Evolutionary conservation across 2,797 vertebrate genomes (phyloP), one percentile per base, ranked within the genome.

Genomic region (Discoglossus pictus): DNA sequence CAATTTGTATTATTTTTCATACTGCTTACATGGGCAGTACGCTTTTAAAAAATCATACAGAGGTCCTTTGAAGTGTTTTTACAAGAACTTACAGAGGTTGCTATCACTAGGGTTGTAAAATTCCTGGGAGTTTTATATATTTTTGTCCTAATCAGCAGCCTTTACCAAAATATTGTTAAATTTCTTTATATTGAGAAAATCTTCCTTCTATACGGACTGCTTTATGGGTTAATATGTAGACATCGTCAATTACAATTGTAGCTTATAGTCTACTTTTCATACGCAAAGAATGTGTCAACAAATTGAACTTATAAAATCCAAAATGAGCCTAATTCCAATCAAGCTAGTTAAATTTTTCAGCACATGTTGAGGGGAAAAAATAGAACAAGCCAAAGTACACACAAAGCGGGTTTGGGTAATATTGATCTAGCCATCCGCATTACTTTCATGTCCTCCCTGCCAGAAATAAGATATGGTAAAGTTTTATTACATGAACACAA

Each of bases 401-500:
- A 63, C 20, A 61, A 35, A 25, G 51, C 25, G 38, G 25, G 47
- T 68, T 53, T 61, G 38, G 23, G 31, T 31, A 50, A 46, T 63
- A 63, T 36, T 35, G 60, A 58, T 64, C 68, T 60, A 71, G 11
- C 34, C 24, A 48, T 47, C 50, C 67, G 6, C 13, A 34, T 42
- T 4, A 51, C 24, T 31, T 62, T 50, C 65, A 43, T 31, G 36
- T 20, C 51, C 43, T 61, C 56, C 25, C 25, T 63, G 60, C 60
- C 68, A 71, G 60, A 64, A 71, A 71, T 58, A 71, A 64, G 68
- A 56, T 63, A 63, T 56, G 47, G 17, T 35, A 25, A 6, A 15
- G 18, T 58, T 63, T 63, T 56, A 54, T 56, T 64, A 35, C 64
- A 50, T 46, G 21, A 38, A 46, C 44, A 47, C 55, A 56, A 34